Conservation (phyloP, 2,888 invertebrate genomes). For the Eristalis tenax region DNA sequence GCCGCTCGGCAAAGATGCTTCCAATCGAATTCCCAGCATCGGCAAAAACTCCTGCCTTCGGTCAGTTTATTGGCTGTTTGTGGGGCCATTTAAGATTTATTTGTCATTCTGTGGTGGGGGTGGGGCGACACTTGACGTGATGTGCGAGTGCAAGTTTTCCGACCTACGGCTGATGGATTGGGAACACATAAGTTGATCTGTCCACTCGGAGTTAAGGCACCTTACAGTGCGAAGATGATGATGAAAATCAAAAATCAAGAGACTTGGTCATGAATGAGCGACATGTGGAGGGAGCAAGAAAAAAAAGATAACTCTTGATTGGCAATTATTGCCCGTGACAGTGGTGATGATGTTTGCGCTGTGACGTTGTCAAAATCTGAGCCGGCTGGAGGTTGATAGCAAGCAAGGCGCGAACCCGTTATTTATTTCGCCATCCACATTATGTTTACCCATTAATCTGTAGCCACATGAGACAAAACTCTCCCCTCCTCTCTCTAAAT, state of each 20-base stretch:
- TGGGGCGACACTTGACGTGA: not conserved
- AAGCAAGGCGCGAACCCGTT: not conserved
- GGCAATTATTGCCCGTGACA: slow-evolving; percentile 1
- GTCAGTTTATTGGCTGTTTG: not conserved
- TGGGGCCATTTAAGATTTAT: not conserved
- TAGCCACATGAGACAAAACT: no score
- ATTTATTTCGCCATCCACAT: not conserved
- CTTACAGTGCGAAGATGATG: not conserved
- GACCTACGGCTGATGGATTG: not conserved
- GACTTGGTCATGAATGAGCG: not conserved
- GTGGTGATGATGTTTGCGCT: not conserved
- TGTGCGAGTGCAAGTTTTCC: not conserved
- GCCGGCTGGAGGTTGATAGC: not conserved
- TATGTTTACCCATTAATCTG: no score
- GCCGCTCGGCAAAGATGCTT: not conserved
- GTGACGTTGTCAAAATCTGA: not conserved
- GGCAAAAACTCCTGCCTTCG: not conserved
- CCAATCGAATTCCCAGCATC: not conserved
- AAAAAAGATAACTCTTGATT: not conserved
- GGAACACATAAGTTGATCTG: not conserved
- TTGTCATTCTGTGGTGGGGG: not conserved
- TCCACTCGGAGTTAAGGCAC: not conserved
- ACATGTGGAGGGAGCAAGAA: not conserved
- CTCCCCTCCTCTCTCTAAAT: no score
- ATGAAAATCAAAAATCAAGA: not conserved